Conservation (phyloP, 2,888 invertebrate species). For the Drosophila neutralis region DNA sequence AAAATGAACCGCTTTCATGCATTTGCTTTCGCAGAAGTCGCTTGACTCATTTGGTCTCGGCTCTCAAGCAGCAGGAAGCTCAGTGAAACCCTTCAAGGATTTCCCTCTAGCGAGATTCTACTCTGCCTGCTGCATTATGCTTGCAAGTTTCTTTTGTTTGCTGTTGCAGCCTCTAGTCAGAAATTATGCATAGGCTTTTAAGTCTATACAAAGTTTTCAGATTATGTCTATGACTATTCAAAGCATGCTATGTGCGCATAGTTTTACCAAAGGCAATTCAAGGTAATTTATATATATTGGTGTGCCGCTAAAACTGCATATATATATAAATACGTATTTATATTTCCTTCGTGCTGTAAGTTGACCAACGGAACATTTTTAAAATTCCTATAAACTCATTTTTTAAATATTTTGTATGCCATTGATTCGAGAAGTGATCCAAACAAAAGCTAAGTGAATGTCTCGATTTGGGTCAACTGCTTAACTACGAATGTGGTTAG, state of each 20-base stretch:
- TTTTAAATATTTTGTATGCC: not conserved
- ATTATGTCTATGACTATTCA: constrained; percentile 1
- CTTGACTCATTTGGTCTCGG: constrained; percentile 20
- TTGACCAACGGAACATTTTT: not conserved
- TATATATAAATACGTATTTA: not conserved
- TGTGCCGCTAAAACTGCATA: not conserved
- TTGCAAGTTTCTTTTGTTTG: constrained; percentile 28
- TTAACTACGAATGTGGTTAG: constrained; percentile 9
- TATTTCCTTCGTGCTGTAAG: not conserved
- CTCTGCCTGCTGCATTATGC: not conserved
- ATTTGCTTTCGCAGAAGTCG: constrained; percentile 17
- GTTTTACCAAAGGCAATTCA: not conserved
- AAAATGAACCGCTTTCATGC: constrained; percentile 38
- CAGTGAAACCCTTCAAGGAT: constrained; percentile 58
- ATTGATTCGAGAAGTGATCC: not conserved
- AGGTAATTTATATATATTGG: not conserved
- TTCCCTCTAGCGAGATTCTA: constrained; percentile 5
- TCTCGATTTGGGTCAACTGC: constrained; percentile 23
- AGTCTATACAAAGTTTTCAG: constrained; percentile 5
- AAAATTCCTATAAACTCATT: not conserved
- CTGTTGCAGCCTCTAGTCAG: constrained; percentile 21
- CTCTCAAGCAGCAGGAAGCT: constrained; percentile 39
- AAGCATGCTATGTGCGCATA: not conserved
- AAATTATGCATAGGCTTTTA: constrained; percentile 21
- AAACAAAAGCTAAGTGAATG: constrained; percentile 18